Evolutionary conservation across 1,140 invertebrate species (phyloP), one percentile per base, ranked within the genome.

Genomic region (Nixonia krombeini): DNA sequence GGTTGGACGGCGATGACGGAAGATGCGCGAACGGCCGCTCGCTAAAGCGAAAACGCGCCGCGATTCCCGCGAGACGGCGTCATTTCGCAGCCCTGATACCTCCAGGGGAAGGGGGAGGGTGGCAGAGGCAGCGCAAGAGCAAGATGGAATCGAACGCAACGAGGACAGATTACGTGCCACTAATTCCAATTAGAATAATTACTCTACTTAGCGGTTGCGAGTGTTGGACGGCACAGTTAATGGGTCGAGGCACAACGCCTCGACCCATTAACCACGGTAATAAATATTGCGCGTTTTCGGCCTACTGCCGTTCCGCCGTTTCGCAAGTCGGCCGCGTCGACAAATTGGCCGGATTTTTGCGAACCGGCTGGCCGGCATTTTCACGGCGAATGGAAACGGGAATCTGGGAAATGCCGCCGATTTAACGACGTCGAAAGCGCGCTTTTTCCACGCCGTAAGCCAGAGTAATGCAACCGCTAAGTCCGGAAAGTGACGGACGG

Each of bases 401-500:
- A n/a, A n/a, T n/a, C n/a, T n/a, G n/a, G n/a, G n/a, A n/a, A n/a
- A n/a, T n/a, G n/a, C n/a, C 35, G 38, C 62, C 61, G 57, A 62
- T 65, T 57, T 57, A 53, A 70, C 58, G 67, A 58, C 59, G 56
- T 57, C 37, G 67, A 64, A 65, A 61, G 56, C 49, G 55, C 50
- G 12, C 18, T 23, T 35, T 59, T 70, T 70, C 64, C 63, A 47
- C 41, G 16, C 37, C 17, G 12, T 23, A 35, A 35, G 44, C 18
- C 31, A 49, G 56, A 55, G 56, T 64, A 64, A 70, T 65, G 67
- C 52, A 70, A 70, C 65, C 65, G 61, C 65, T 56, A 55, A 41
- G 29, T 38, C 38, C 56, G 61, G 57, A 69, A 68, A 59, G 67
- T 70, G 67, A 70, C 61, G 61, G 61, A 70, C 61, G 61, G 67